Evolutionary conservation across 1,140 invertebrate species (phyloP).

Genomic region (Gerris buenoi): DNA sequence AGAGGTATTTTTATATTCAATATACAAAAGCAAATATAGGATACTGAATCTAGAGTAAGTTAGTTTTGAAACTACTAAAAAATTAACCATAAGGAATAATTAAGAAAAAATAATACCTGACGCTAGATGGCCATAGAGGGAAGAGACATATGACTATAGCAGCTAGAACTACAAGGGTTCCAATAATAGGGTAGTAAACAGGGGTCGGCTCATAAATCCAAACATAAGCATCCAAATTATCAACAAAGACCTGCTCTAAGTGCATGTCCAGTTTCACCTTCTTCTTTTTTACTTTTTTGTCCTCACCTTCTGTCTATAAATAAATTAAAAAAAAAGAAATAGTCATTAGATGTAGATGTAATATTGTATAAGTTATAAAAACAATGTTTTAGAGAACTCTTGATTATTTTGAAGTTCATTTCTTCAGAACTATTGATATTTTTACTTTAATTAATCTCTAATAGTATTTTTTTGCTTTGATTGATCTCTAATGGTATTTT

Average conservation of each 20-base stretch:
- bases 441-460: too few species aligned
- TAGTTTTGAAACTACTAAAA: too few species aligned
- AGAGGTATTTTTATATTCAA: too few species aligned
- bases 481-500: too few species aligned
- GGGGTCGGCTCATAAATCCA: constrained; percentile 99
- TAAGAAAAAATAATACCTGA: too few species aligned
- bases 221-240: constrained; percentile 89
- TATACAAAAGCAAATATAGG: too few species aligned
- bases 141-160: constrained; percentile 94
- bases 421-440: background rate
- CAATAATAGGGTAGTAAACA: constrained; percentile 90
- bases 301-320: constrained; percentile 21
- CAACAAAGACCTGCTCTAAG: constrained; percentile 82
- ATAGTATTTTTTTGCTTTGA: too few species aligned
- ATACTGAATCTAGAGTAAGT: too few species aligned
- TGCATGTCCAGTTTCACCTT: constrained; percentile 86
- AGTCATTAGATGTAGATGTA: background rate
- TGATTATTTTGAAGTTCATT: background rate
- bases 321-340: constrained; percentile 16
- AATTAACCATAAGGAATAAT: too few species aligned
- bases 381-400: too few species aligned
- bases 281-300: constrained; percentile 37
- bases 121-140: constrained; percentile 87
- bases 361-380: background rate
- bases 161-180: constrained; percentile 75